These are phyloP conservation scores for Cairina moschata DNA, from an alignment of 2,113 vertebrate species.

Conservation along the genomic window DNA sequence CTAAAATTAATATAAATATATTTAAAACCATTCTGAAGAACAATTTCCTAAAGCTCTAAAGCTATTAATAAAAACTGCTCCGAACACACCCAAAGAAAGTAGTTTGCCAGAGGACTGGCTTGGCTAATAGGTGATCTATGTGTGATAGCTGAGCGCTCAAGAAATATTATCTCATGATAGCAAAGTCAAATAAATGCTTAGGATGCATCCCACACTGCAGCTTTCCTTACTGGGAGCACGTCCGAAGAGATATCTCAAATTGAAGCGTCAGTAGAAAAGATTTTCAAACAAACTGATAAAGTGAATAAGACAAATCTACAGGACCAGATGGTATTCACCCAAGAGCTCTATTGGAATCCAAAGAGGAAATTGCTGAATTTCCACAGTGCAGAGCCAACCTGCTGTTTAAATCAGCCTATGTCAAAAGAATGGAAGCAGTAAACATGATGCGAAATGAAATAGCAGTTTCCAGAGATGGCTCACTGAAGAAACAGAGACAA, in stretches of 20 bases:
- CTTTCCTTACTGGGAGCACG: background rate
- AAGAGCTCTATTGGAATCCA: constrained; percentile 15
- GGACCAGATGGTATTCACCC: background rate
- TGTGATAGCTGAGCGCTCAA: background rate
- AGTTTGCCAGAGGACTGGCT: background rate
- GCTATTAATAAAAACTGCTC: background rate
- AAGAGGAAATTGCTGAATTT: background rate
- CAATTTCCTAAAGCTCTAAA: background rate
- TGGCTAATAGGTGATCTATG: constrained; percentile 12
- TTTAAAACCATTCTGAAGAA: background rate
- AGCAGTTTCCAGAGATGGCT: background rate
- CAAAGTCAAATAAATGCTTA: constrained; percentile 12
- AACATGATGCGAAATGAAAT: background rate
- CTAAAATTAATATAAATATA: background rate
- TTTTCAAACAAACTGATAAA: constrained; percentile 48
- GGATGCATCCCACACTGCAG: background rate
- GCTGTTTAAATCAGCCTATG: background rate
- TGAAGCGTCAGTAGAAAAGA: background rate
- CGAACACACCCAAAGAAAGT: background rate
- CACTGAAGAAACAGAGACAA: background rate
- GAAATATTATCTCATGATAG: background rate
- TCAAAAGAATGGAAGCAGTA: background rate
- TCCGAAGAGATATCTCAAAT: background rate
- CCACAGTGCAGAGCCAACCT: background rate
- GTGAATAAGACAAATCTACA: background rate